These are phyloP conservation scores for Sciurus vulgaris DNA, from an alignment of 2,797 vertebrate species.

Conservation along the genomic window DNA sequence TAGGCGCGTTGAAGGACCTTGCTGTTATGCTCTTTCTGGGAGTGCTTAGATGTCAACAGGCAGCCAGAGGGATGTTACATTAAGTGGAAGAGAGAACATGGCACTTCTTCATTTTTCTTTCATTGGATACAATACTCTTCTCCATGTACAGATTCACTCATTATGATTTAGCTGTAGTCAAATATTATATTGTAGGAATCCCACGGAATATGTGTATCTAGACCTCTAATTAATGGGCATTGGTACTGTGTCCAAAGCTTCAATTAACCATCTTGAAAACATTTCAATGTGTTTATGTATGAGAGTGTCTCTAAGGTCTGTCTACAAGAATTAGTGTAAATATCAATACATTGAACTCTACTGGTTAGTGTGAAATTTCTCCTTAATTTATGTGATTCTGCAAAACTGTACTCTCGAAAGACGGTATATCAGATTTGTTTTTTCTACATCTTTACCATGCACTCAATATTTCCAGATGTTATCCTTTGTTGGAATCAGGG, in stretches of 20 bases:
- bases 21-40: neutral
- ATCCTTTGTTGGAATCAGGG: neutral
- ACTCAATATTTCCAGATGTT: neutral
- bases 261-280: neutral
- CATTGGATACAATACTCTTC: neutral
- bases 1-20: neutral
- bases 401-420: neutral
- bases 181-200: neutral
- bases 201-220: neutral
- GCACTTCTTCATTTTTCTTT: neutral
- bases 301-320: neutral
- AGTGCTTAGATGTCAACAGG: neutral
- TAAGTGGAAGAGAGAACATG: neutral
- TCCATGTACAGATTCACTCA: neutral
- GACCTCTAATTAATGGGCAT: neutral
- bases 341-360: neutral
- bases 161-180: neutral
- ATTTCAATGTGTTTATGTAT: rapidly evolving
- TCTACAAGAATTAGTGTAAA: neutral
- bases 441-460: neutral
- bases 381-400: neutral
- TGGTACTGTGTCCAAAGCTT: neutral
- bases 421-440: neutral
- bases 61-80: rapidly evolving
- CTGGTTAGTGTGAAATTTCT: neutral